Percentiles rank a stretch among this genome's conserved stretches.
Conservation (phyloP, 2,888 invertebrate species). For the Cheilosia variabilis region DNA sequence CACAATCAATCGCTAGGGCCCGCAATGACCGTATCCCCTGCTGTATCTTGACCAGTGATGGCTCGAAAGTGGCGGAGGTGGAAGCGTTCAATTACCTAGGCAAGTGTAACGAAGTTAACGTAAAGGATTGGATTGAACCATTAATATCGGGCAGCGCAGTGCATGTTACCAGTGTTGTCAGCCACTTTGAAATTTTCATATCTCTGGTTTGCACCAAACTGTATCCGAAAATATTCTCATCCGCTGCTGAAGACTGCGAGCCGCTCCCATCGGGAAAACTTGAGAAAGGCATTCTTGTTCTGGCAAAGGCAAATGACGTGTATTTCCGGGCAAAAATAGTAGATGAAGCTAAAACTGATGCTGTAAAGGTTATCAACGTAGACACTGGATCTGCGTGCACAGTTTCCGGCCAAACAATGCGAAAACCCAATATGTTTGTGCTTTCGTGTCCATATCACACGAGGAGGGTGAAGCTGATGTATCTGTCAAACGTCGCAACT, state of each 20-base stretch:
- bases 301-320: constrained; percentile 29
- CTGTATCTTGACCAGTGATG: constrained; percentile 47
- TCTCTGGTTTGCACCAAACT: constrained; percentile 60
- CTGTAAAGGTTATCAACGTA: constrained; percentile 70
- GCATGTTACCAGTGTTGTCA: constrained; percentile 67
- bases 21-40: constrained; percentile 42
- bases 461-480: constrained; percentile 73
- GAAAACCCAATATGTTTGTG: constrained; percentile 76
- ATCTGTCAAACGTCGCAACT: constrained; percentile 72
- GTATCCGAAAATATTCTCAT: constrained; percentile 70
- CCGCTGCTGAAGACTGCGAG: constrained; percentile 70
- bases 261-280: constrained; percentile 13
- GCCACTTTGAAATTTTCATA: constrained; percentile 76
- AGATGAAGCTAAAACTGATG: constrained; percentile 12
- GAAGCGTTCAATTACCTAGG: constrained; percentile 74
- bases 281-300: constrained; percentile 68
- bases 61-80: constrained; percentile 71
- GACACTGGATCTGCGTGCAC: constrained; percentile 71
- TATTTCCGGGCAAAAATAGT: constrained; percentile 66
- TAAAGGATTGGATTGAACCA: constrained; percentile 75
- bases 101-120: constrained; percentile 56
- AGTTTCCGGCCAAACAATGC: constrained; percentile 49
- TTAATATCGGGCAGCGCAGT: constrained; percentile 68
- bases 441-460: constrained; percentile 76
- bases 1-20: constrained; percentile 6